These are phyloP conservation scores for Philonicus albiceps DNA, from an alignment of 2,888 invertebrate genomes.

Conservation along the genomic window DNA sequence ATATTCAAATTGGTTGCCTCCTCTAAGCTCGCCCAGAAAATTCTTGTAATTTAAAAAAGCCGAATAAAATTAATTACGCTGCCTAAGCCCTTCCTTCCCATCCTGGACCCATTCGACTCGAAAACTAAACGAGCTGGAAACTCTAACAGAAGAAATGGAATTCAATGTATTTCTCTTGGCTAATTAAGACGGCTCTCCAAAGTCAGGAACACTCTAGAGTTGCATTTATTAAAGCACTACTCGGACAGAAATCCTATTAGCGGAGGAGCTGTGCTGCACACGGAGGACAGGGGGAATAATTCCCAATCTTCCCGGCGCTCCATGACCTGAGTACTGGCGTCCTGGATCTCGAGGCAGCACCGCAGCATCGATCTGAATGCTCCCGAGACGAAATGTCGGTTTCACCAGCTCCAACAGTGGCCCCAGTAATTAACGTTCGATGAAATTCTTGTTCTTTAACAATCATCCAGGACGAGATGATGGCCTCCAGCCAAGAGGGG, in stretches of 20 bases:
- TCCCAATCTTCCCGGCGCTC: not conserved
- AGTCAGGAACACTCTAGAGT: constrained; percentile 7
- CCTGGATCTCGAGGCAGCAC: not conserved
- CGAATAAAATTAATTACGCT: constrained; percentile 15
- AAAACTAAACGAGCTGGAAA: constrained; percentile 25
- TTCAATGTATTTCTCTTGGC: constrained; percentile 17
- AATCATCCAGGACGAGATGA: constrained; percentile 11
- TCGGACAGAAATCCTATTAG: constrained; percentile 23
- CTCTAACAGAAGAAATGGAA: not conserved
- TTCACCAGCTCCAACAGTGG: not conserved
- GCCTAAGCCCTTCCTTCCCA: constrained; percentile 1
- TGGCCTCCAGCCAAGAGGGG: not conserved
- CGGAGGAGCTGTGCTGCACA: not conserved
- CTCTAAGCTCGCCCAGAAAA: not conserved
- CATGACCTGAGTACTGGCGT: not conserved
- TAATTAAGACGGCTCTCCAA: constrained; percentile 21
- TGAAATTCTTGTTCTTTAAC: constrained; percentile 24
- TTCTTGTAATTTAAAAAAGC: not conserved
- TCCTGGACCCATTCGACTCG: not conserved
- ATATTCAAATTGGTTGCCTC: not conserved
- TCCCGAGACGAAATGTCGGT: not conserved
- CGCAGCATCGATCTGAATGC: not conserved
- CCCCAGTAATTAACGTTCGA: constrained; percentile 21
- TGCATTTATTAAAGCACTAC: constrained; percentile 30
- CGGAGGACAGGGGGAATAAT: not conserved